Evolutionary conservation across 2,888 invertebrate genomes (phyloP).

Genomic region (Phaonia tiefii): DNA sequence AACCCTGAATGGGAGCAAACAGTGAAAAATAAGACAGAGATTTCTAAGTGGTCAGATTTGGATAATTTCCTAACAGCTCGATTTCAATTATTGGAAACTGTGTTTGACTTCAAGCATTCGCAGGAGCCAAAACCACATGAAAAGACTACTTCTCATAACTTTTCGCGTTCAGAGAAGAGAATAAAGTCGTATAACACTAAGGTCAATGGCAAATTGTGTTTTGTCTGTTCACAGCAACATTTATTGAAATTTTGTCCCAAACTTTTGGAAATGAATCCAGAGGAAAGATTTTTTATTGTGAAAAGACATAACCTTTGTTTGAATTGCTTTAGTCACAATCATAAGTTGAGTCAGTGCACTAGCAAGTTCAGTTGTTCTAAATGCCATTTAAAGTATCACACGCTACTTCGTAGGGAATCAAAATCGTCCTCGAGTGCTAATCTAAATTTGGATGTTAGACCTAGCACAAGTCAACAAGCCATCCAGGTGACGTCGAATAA

Average conservation of each 20-base stretch:
- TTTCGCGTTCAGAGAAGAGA: not conserved
- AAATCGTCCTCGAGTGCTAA: too few relatives aligned
- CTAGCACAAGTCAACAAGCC: too few relatives aligned
- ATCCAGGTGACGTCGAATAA: too few relatives aligned
- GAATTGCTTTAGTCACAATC: not conserved
- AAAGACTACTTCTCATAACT: not conserved
- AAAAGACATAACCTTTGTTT: not conserved
- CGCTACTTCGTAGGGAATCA: too few relatives aligned
- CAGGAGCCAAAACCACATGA: not conserved
- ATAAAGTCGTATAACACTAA: not conserved
- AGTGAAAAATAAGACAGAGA: constrained; percentile 42
- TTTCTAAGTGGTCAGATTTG: constrained; percentile 46
- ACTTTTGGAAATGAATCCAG: too few relatives aligned
- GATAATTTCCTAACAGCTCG: constrained; percentile 24
- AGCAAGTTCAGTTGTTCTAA: too few relatives aligned
- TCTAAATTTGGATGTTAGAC: too few relatives aligned
- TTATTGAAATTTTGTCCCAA: too few relatives aligned
- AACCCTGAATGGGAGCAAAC: constrained; percentile 52
- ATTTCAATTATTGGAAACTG: constrained; percentile 44
- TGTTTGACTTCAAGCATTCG: constrained; percentile 27
- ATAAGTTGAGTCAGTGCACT: not conserved
- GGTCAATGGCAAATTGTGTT: too few relatives aligned
- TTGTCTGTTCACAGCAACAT: too few relatives aligned
- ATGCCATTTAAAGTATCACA: too few relatives aligned
- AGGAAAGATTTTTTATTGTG: not conserved